Percentiles rank a stretch among this genome's conserved stretches.
Evolutionary conservation across 2,888 invertebrate species (phyloP).

Genomic region (Platycheirus rosarum): DNA sequence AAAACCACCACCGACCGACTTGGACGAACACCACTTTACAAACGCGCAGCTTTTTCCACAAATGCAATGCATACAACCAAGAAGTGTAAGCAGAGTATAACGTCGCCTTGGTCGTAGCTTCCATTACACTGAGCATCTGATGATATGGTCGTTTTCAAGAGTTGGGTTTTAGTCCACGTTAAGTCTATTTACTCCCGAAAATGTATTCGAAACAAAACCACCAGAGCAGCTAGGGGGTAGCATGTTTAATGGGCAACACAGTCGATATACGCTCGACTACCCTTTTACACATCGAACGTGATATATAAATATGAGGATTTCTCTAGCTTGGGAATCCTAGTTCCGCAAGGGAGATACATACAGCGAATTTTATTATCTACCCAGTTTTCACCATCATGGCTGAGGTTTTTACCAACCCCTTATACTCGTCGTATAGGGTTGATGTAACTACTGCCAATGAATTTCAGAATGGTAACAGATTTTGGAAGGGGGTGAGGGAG

Average conservation of each 20-base stretch:
- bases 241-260: slow-evolving; percentile 27
- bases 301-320: slow-evolving; percentile 34
- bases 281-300: slow-evolving; percentile 64
- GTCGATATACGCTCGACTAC: slow-evolving; percentile 53
- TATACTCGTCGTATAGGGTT: slow-evolving; percentile 23
- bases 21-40: slow-evolving; percentile 9
- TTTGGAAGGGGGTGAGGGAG: slow-evolving; percentile 11
- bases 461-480: slow-evolving; percentile 33
- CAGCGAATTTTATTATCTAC: slow-evolving; percentile 68
- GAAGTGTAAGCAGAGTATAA: slow-evolving; percentile 64
- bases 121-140: slow-evolving; percentile 69
- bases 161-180: slow-evolving; percentile 31
- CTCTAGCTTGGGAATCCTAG: too few relatives aligned
- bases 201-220: slow-evolving; percentile 35
- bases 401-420: slow-evolving; percentile 67
- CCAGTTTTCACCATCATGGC: slow-evolving; percentile 65
- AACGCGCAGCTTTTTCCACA: slow-evolving; percentile 11
- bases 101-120: slow-evolving; percentile 44
- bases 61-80: slow-evolving; percentile 69
- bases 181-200: slow-evolving; percentile 49
- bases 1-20: slow-evolving; percentile 50
- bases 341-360: slow-evolving; percentile 13
- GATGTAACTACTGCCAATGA: slow-evolving; percentile 24
- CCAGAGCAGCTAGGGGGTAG: neutral
- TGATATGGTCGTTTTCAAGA: slow-evolving; percentile 55